Evolutionary conservation across 2,113 vertebrate genomes (phyloP).

Genomic region (Anhinga rufa): DNA sequence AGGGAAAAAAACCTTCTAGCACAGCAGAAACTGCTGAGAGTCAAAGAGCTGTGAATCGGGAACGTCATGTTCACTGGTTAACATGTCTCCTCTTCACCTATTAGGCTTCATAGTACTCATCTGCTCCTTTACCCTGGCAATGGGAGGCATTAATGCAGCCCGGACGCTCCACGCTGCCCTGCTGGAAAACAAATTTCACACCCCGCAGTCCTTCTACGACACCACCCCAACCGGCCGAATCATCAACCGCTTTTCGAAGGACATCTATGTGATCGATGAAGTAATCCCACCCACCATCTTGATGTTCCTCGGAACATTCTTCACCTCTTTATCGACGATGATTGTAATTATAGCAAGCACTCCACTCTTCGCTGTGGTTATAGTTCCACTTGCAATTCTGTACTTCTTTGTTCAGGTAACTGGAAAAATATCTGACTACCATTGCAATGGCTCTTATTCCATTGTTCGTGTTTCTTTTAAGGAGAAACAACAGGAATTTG

Average conservation of each 20-base stretch:
- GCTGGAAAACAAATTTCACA: slow-evolving; percentile 88
- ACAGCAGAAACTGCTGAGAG: neutral
- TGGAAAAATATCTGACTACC: neutral
- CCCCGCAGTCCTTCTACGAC: slow-evolving; percentile 93
- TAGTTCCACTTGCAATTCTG: slow-evolving; percentile 80
- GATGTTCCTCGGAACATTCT: slow-evolving; percentile 86
- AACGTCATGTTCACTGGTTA: accelerated
- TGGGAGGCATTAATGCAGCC: slow-evolving; percentile 85
- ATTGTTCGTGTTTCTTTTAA: neutral
- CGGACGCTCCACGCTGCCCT: slow-evolving; percentile 78
- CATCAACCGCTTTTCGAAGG: slow-evolving; percentile 98
- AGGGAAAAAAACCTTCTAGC: neutral
- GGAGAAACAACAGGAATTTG: neutral
- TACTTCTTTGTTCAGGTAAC: slow-evolving; percentile 91
- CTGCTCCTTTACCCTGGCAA: slow-evolving; percentile 82
- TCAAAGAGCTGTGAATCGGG: neutral
- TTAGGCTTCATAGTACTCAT: slow-evolving; percentile 86
- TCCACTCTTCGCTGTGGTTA: slow-evolving; percentile 83
- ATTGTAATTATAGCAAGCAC: slow-evolving; percentile 88
- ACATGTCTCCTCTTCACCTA: neutral
- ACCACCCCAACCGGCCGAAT: slow-evolving; percentile 91
- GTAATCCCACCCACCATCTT: slow-evolving; percentile 82
- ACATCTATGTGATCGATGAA: slow-evolving; percentile 90
- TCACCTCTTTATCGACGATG: slow-evolving; percentile 81
- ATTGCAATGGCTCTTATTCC: neutral